Evolutionary conservation across 2,113 vertebrate genomes (phyloP).

Genomic region (Himantopus leucocephalus): DNA sequence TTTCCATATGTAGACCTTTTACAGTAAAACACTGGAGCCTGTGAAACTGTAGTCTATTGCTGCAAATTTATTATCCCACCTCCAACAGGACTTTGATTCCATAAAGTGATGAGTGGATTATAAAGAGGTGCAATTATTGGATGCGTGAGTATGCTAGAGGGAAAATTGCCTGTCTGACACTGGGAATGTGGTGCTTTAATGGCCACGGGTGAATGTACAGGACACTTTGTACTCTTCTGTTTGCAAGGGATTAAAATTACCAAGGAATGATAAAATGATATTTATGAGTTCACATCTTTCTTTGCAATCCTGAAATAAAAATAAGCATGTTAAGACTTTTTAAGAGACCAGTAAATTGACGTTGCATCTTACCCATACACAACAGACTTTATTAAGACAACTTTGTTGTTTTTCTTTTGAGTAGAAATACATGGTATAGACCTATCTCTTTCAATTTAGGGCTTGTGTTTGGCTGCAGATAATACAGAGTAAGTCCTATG

Average conservation of each 20-base stretch:
- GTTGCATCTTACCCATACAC: neutral
- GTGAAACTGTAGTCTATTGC: neutral
- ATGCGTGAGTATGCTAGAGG: neutral
- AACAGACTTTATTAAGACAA: neutral
- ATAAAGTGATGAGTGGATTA: neutral
- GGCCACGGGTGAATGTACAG: fast-evolving
- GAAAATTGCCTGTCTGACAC: neutral
- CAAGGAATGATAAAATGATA: neutral
- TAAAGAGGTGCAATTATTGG: neutral
- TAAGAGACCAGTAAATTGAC: neutral
- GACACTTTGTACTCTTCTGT: neutral
- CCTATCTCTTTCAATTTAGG: neutral
- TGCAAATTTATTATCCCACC: neutral
- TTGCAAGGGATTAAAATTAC: neutral
- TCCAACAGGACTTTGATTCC: neutral
- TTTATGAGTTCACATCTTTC: neutral
- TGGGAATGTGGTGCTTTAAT: neutral
- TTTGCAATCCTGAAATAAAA: neutral
- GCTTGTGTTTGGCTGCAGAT: neutral
- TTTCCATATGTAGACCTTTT: neutral
- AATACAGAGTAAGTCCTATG: neutral
- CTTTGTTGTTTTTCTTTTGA: neutral
- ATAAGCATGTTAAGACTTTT: neutral
- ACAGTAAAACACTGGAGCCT: neutral
- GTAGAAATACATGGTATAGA: neutral